Base-by-base conservation (phyloP, 2,113 vertebrate species). In the Notothenia rossii region DNA sequence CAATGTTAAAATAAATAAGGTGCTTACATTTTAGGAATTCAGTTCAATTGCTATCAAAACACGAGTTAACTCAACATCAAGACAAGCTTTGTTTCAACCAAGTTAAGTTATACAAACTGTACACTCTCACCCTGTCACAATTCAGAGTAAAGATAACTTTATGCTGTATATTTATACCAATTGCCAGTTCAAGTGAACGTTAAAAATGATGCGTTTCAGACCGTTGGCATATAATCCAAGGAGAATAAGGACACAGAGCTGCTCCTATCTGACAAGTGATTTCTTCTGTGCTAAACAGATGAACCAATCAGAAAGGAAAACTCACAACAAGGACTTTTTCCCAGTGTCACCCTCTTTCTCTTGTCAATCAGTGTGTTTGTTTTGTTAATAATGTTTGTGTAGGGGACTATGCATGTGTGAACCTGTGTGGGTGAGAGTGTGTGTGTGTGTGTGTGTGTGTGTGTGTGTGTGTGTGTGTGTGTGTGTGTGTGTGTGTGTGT, bases 301-400 rank as follows among this genome's bases (percentile, higher is more conserved):
- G 15, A 60, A 53, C 17, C 1, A 43, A 43, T 45, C 1, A 43
- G 10, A 77, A 20, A 20, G 46, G 18, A 46, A 63, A 55, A 25
- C 56, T 55, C 48, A 36, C 10, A 25, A 55, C 17, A 3, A 51
- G 43, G 25, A 59, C 15, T 50, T 72, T 82, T 77, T 77, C 78
- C 53, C 81, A 54, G 50, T 13, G 82, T 77, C 79, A 43, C 83
- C 59, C 13, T 12, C 67, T 81, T 59, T 36, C 58, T 77, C 59
- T 33, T 53, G 82, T 88, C 76, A 89, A 20, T 74, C 68, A 61
- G 49, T 13, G 64, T 87, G 88, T 93, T 92, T 85, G 81, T 75
- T 88, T 85, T 79, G 86, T 88, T 89, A 82, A 81, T 86, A 72
- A 75, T 75, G 93, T 91, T 91, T 90, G 89, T 84, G 89, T 86